Percentiles rank a stretch among this genome's conserved stretches.
Conservation (phyloP, 2,113 vertebrate genomes). For the Hippocampus guttulatus region DNA sequence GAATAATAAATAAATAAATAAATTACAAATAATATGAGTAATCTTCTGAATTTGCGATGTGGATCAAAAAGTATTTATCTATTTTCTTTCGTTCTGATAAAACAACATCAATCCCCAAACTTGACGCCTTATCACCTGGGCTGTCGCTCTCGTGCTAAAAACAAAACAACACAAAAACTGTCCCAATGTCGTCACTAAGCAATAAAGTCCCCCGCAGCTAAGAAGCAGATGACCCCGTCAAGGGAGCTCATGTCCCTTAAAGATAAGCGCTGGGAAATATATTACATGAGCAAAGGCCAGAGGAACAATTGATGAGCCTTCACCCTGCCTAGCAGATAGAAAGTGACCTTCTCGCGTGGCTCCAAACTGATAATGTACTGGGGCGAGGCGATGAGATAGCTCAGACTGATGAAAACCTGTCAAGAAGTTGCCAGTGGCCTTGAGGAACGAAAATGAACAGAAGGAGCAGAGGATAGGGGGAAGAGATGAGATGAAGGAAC, state of each 20-base stretch:
- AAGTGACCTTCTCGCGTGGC: conserved; percentile 18
- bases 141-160: background rate
- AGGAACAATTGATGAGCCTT: conserved; percentile 9
- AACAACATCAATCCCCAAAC: background rate
- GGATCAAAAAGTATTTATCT: conserved; percentile 27
- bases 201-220: conserved; percentile 1
- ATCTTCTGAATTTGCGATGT: background rate
- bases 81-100: background rate
- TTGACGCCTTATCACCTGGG: background rate
- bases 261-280: conserved; percentile 14
- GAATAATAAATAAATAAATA: background rate
- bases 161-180: background rate
- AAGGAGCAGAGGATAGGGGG: background rate
- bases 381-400: conserved; percentile 35
- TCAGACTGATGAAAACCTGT: conserved; percentile 26
- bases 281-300: conserved; percentile 23
- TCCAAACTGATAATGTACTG: conserved; percentile 14
- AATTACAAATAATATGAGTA: background rate
- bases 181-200: conserved; percentile 15
- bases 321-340: conserved; percentile 14
- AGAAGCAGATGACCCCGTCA: conserved; percentile 41
- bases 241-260: conserved; percentile 5
- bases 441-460: conserved; percentile 31
- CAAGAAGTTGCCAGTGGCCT: conserved; percentile 7
- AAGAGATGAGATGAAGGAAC: background rate